Evolutionary conservation across 2,888 invertebrate species (phyloP), one percentile per base, ranked within the genome.

Genomic region (Patella depressa): DNA sequence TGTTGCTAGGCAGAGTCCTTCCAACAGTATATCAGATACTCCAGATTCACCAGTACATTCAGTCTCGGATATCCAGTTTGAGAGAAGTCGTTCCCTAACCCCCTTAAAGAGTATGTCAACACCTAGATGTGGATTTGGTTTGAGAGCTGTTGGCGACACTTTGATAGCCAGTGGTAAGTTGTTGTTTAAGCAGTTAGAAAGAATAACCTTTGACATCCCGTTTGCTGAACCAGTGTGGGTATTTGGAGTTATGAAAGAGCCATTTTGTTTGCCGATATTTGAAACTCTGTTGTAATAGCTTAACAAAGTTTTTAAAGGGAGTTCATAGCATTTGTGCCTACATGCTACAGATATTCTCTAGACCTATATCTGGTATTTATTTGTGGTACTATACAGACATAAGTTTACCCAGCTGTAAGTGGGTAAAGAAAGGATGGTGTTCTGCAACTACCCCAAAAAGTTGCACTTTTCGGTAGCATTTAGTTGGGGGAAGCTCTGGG

Each of bases 151-250:
- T 78, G 93, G 94, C 84, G 94, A 94, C 72, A 94, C 94, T 74
- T 93, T 97, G 72, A 92, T 96, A 83, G 96, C 95, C 79, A 95
- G 96, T 92, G 96, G 96, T 94, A 93, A 93, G 93, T 91, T 65
- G n/a, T 53, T 11, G 17, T 57, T 34, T 14, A n/a, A n/a, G 11
- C 12, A 29, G 15, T 53, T 7, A 3, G 7, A 72, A 80, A 79
- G 75, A 57, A 78, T 78, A 71, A 17, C 15, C 17, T 24, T 19
- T 29, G 0, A n/a, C 15, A 24, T n/a, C 5, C 5, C 14, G 29
- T 73, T 73, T 59, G 15, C 19, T 76, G 34, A n/a, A 15, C 72
- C 73, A 45, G 24, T 54, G 12, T 70, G 17, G 4, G 70, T 29
- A 15, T 69, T 65, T 54, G 2, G 73, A 54, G 12, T 55, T 17